Evolutionary conservation across 2,113 vertebrate species (phyloP), one percentile per base, ranked within the genome.

Genomic region (Jaculus jaculus): DNA sequence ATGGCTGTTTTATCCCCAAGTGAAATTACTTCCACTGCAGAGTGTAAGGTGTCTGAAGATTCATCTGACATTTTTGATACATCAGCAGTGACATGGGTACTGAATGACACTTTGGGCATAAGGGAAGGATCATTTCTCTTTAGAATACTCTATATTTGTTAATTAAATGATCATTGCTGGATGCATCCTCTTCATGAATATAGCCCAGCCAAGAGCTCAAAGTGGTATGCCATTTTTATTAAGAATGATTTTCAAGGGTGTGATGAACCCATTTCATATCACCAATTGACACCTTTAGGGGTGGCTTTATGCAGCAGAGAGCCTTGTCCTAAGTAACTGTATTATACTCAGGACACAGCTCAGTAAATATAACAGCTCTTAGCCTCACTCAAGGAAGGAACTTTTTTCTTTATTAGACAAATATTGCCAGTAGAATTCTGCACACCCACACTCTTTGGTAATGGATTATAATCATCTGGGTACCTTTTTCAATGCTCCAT

Each of bases 111-210:
- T 47, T 90, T 86, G 86, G 85, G 26, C 88, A 80, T 85, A 77
- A 94, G 54, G 66, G 63, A 95, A 89, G 71, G 82, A 75, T 88
- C 82, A 81, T 90, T 96, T 94, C 90, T 88, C 88, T 95, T 94
- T 93, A 80, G 95, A 94, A 95, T 73, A 39, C 85, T 93, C 92
- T 83, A 9, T 82, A 93, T 95, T 94, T 96, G 94, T 94, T 92
- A 28, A 4, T 95, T 96, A 79, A 96, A 77, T 65, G 93, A 84
- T 96, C 91, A 39, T 81, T 68, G 18, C 34, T 80, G 42, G 21
- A 13, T 89, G 23, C 20, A 87, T 26, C 85, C 1, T 79, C 90
- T 96, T 93, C 68, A 87, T 92, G 93, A 97, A 92, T 73, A 88
- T 51, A 92, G 54, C 66, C 20, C 37, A 81, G 84, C 39, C 79